Conservation (phyloP, 2,113 vertebrate species). For the Cyphomyrus discorhynchus region DNA sequence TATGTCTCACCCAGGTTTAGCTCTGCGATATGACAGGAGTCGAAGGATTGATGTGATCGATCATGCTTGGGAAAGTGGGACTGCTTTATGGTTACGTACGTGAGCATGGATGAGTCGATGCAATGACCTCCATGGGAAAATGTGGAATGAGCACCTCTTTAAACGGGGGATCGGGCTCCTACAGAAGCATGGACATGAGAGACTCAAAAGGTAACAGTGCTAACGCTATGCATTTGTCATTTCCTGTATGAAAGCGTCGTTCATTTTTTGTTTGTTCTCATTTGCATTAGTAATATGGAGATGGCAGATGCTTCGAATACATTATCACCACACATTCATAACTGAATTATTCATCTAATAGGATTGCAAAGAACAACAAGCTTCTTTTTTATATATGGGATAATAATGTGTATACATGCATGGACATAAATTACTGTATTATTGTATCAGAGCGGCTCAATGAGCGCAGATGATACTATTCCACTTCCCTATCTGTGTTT, state of each 20-base stretch:
- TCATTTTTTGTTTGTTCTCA: not conserved
- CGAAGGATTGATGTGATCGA: not conserved
- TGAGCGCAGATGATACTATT: not conserved
- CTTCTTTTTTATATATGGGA: not conserved
- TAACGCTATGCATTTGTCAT: not conserved
- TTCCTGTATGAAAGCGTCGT: not conserved
- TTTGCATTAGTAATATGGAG: constrained; percentile 7
- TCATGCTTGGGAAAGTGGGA: no score
- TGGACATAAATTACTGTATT: not conserved
- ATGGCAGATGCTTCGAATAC: constrained; percentile 2
- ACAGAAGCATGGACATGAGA: not conserved
- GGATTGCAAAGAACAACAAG: constrained; percentile 12
- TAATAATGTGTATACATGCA: not conserved
- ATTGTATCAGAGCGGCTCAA: not conserved
- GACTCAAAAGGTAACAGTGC: not conserved
- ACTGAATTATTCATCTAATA: constrained; percentile 8
- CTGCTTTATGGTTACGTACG: not conserved
- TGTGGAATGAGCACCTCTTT: not conserved
- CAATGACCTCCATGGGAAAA: not conserved
- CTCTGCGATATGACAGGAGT: not conserved
- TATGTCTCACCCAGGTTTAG: not conserved
- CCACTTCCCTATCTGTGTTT: not conserved
- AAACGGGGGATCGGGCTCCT: not conserved
- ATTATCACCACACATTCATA: not conserved
- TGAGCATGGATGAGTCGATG: not conserved